Conservation (phyloP, 2,888 invertebrate genomes). For the Eurois occulta region DNA sequence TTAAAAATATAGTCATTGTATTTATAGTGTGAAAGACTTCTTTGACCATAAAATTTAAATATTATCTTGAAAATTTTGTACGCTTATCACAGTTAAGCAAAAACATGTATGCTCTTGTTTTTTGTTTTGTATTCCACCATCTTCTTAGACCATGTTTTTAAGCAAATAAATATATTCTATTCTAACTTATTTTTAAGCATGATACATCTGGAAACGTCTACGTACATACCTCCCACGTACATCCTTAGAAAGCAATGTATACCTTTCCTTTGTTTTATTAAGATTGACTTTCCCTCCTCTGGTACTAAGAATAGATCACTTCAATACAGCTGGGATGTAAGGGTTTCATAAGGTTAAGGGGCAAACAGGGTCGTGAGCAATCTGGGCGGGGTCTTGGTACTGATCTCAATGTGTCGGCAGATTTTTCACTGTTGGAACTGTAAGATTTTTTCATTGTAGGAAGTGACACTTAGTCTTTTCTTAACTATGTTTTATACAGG, state of each 20-base stretch:
- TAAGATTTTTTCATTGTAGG: too few relatives aligned
- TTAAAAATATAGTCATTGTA: too few relatives aligned
- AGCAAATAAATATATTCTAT: too few relatives aligned
- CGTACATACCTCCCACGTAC: neutral
- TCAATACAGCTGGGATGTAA: neutral
- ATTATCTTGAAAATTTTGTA: too few relatives aligned
- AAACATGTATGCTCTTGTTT: too few relatives aligned
- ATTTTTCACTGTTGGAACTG: conserved; percentile 7
- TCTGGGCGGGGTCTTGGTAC: neutral
- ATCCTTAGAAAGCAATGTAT: neutral
- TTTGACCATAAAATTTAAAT: too few relatives aligned
- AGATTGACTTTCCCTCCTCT: conserved; percentile 5
- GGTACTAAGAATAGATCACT: conserved; percentile 22
- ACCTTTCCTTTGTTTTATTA: conserved; percentile 20
- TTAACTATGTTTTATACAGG: neutral
- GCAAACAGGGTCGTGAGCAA: conserved; percentile 12
- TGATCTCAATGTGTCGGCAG: neutral
- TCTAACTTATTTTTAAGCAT: neutral
- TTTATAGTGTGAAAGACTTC: too few relatives aligned
- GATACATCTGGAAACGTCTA: neutral
- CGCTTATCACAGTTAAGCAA: too few relatives aligned
- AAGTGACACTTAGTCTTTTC: neutral
- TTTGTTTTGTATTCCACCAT: too few relatives aligned
- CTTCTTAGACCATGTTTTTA: too few relatives aligned
- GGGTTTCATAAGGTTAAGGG: conserved; percentile 4